Conservation (phyloP, 2,888 invertebrate species). For the Ochropleura plecta region DNA sequence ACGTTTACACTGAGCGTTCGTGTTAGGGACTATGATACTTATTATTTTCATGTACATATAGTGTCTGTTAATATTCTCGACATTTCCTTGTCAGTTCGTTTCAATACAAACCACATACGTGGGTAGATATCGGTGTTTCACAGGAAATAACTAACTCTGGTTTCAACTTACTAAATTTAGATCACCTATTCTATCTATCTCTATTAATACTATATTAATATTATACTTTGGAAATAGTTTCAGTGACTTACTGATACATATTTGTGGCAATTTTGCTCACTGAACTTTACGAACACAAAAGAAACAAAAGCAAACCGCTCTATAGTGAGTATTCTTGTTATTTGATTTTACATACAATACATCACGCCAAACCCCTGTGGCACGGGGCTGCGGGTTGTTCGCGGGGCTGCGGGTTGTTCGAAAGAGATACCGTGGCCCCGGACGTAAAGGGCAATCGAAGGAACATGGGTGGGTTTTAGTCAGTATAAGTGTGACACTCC, state of each 20-base stretch:
- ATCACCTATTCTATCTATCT: background rate
- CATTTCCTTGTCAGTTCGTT: background rate
- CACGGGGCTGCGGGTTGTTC: no score
- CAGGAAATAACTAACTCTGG: background rate
- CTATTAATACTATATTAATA: no score
- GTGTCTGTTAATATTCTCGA: no score
- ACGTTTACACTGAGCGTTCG: no score
- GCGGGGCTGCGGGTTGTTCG: no score
- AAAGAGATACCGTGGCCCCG: no score
- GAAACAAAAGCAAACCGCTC: background rate
- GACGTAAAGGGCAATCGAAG: no score
- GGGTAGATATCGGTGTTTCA: background rate
- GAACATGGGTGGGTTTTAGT: no score
- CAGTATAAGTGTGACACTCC: no score
- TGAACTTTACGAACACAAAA: background rate
- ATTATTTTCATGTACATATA: no score
- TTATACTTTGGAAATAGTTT: background rate
- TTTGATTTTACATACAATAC: background rate
- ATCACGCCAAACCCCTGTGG: background rate
- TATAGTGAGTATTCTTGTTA: background rate
- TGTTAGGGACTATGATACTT: no score
- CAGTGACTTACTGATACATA: background rate
- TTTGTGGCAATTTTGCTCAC: background rate
- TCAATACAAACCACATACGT: background rate
- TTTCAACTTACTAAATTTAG: background rate